phyloP scores from a whole-genome alignment of 2,888 invertebrate species.

The Lutraria lutraria region DNA sequence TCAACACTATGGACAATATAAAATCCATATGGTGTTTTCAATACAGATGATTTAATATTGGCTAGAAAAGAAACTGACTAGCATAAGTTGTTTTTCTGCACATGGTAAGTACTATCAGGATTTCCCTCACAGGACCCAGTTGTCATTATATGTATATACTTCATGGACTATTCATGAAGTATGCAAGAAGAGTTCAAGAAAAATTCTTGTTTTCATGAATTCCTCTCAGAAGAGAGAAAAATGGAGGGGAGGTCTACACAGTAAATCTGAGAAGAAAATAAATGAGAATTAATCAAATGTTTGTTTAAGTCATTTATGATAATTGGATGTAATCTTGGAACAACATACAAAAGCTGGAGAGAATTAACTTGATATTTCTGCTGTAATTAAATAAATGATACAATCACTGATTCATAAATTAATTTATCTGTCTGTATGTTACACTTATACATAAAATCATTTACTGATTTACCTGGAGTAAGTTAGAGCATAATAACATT shows the following conservation, averaged over 20 bases:
- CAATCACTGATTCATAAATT: not conserved
- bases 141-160: too few relatives aligned
- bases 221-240: too few relatives aligned
- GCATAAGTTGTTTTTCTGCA: too few relatives aligned
- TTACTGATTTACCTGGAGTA: not conserved
- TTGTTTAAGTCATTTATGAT: not conserved
- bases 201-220: too few relatives aligned
- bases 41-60: not conserved
- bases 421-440: not conserved
- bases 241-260: not conserved
- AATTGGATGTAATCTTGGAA: conserved; percentile 9
- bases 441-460: not conserved
- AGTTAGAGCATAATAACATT: not conserved
- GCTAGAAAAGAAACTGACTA: too few relatives aligned
- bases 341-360: conserved; percentile 9
- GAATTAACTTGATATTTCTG: conserved; percentile 12
- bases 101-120: too few relatives aligned
- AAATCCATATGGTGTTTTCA: conserved; percentile 30
- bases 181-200: too few relatives aligned
- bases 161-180: too few relatives aligned
- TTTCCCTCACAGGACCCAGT: too few relatives aligned
- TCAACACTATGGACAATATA: conserved; percentile 3
- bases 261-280: not conserved
- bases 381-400: conserved; percentile 9
- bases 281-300: not conserved